These are phyloP conservation scores for Meriones unguiculatus DNA, from an alignment of 2,113 vertebrate species.

Conservation along the genomic window DNA sequence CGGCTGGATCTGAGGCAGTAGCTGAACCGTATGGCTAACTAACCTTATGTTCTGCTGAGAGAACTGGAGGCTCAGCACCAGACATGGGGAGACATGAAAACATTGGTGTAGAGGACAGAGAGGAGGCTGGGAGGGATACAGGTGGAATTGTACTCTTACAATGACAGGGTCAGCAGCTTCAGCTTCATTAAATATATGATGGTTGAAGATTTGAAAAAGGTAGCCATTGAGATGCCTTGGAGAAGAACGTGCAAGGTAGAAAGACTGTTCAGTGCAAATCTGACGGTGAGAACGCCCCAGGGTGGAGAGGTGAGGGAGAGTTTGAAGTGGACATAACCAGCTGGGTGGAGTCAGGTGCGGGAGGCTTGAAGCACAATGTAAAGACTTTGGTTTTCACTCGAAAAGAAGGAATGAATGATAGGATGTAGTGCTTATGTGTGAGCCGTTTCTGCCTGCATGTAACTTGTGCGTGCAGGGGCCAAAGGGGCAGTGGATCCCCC, in stretches of 20 bases:
- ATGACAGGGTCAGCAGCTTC: neutral
- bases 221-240: neutral
- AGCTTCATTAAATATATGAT: neutral
- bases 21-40: neutral
- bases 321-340: neutral
- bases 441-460: too few species aligned
- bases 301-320: neutral
- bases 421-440: neutral
- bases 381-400: too few species aligned
- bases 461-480: too few species aligned
- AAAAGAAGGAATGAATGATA: too few species aligned
- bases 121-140: neutral
- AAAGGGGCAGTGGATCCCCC: too few species aligned
- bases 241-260: neutral
- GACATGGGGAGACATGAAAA: neutral
- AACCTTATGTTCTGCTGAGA: neutral
- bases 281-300: neutral
- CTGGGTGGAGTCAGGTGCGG: too few species aligned
- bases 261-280: neutral
- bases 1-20: neutral
- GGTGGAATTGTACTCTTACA: neutral
- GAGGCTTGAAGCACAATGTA: too few species aligned
- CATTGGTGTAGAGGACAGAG: neutral
- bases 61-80: too few species aligned
- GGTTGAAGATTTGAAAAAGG: neutral